These are phyloP conservation scores for Lindbergichthys nudifrons DNA, from an alignment of 2,797 vertebrate genomes.

Conservation along the genomic window DNA sequence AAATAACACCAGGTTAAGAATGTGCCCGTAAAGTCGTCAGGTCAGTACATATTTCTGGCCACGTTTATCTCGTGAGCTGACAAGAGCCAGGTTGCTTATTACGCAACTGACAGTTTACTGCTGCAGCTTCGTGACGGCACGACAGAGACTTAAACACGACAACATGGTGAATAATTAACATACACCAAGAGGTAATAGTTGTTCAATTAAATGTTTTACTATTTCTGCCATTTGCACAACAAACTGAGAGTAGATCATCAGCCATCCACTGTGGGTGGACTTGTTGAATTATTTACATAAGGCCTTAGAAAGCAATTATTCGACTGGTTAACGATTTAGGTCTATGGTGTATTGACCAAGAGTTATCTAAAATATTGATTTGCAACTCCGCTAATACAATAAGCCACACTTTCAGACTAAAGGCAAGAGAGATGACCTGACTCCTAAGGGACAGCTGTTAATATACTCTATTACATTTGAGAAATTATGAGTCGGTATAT, in stretches of 20 bases:
- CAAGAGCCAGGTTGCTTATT: constrained; percentile 30
- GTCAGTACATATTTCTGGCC: background rate
- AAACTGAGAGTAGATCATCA: too few species aligned
- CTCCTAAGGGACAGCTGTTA: background rate
- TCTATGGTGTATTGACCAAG: background rate
- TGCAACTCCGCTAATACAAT: background rate
- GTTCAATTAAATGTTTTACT: background rate
- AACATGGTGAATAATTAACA: background rate
- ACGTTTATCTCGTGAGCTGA: constrained; percentile 29
- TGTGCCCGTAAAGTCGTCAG: too few species aligned
- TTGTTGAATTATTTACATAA: too few species aligned
- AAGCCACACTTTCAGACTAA: background rate
- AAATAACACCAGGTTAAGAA: too few species aligned
- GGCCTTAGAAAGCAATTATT: background rate
- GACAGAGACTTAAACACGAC: background rate
- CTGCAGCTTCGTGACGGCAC: background rate
- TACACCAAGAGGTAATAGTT: too few species aligned
- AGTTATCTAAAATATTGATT: background rate
- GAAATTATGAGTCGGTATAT: too few species aligned
- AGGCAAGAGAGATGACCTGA: background rate
- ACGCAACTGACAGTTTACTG: constrained; percentile 34
- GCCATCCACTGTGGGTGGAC: background rate
- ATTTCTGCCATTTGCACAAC: too few species aligned
- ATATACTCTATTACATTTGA: background rate
- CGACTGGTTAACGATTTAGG: background rate